Evolutionary conservation across 2,113 vertebrate genomes (phyloP).

Genomic region (Cromileptes altivelis): DNA sequence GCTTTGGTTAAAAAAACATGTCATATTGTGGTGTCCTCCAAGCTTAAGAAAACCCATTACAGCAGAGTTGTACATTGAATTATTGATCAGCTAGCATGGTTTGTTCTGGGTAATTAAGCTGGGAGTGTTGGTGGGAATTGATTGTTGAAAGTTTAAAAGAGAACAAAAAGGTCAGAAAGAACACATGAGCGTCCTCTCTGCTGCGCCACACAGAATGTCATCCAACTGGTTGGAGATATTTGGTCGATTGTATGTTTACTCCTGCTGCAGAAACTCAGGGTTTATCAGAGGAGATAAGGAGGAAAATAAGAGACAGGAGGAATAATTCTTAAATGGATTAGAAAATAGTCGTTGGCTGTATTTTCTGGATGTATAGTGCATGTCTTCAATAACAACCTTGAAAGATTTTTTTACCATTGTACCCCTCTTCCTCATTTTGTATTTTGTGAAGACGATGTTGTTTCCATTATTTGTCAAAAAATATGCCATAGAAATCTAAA

Average conservation of each 20-base stretch:
- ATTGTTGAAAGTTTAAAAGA: constrained; percentile 60
- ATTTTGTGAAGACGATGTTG: background rate
- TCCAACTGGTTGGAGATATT: background rate
- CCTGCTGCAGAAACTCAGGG: background rate
- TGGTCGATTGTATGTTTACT: background rate
- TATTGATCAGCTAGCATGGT: constrained; percentile 60
- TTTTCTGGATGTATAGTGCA: background rate
- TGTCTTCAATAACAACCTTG: background rate
- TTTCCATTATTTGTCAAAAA: background rate
- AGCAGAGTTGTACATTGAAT: constrained; percentile 43
- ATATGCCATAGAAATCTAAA: background rate
- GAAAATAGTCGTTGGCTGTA: background rate
- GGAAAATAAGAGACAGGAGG: background rate
- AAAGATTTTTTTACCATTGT: no score
- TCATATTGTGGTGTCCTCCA: background rate
- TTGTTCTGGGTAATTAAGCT: constrained; percentile 70
- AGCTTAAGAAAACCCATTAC: constrained; percentile 36
- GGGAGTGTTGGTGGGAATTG: constrained; percentile 45
- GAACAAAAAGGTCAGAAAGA: constrained; percentile 57
- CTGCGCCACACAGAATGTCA: background rate
- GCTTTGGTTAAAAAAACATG: background rate
- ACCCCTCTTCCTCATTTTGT: background rate
- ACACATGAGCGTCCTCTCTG: constrained; percentile 15
- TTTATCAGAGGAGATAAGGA: background rate
- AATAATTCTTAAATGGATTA: background rate